Percentiles rank a stretch among this genome's conserved stretches.
Conservation (phyloP, 1,140 invertebrate species). For the Penaeus chinensis region DNA sequence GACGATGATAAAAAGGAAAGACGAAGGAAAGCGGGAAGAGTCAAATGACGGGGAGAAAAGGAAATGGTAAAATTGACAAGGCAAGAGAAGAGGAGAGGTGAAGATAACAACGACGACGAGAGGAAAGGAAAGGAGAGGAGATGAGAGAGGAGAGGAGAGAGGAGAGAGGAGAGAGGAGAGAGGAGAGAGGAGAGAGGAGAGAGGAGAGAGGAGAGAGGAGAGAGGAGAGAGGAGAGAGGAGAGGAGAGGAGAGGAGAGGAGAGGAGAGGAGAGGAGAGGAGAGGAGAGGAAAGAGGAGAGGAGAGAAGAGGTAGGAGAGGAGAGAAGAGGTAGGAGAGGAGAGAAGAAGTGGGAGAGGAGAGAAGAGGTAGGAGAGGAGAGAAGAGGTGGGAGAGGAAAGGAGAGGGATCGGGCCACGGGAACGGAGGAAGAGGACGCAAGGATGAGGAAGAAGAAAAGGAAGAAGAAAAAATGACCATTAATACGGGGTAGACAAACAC, state of each 20-base stretch:
- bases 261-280: not conserved
- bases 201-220: not conserved
- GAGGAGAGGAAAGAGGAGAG: not conserved
- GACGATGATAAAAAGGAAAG: not conserved
- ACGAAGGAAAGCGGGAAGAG: not conserved
- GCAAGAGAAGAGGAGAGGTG: not conserved
- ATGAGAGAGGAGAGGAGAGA: not conserved
- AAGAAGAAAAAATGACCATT: too few species aligned
- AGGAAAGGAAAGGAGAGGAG: not conserved
- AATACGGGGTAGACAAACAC: too few species aligned
- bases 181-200: not conserved
- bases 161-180: not conserved
- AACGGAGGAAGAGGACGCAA: not conserved
- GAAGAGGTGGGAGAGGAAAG: not conserved
- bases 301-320: not conserved
- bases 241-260: not conserved
- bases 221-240: not conserved
- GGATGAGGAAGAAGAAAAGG: not conserved
- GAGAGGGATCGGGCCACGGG: not conserved
- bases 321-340: not conserved
- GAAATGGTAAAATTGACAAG: not conserved
- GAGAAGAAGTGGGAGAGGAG: not conserved
- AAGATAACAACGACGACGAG: not conserved
- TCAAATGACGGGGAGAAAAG: too few species aligned
- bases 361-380: not conserved